Evolutionary conservation across 2,888 invertebrate genomes (phyloP).

Genomic region (Pterostichus niger): DNA sequence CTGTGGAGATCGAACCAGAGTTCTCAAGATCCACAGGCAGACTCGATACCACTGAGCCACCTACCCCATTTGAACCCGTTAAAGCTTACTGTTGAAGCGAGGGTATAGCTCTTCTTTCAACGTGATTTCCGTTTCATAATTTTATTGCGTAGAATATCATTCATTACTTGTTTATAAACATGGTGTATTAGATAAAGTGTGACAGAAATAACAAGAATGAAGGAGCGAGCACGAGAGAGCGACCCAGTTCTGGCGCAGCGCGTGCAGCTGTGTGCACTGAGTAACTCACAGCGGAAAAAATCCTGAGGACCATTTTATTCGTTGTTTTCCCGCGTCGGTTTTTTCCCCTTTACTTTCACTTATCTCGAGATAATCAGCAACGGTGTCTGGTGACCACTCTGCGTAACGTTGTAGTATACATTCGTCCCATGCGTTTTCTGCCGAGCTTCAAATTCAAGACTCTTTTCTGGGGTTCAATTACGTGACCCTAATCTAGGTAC

Average conservation of each 20-base stretch:
- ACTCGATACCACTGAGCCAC: too few relatives aligned
- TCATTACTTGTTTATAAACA: too few relatives aligned
- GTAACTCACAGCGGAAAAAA: slow-evolving; percentile 24
- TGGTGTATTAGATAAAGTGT: too few relatives aligned
- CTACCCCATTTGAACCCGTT: too few relatives aligned
- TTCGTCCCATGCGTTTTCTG: neutral
- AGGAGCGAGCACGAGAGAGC: neutral
- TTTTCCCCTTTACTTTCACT: slow-evolving; percentile 59
- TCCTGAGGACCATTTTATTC: slow-evolving; percentile 46
- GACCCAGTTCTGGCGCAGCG: too few relatives aligned
- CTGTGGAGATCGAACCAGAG: too few relatives aligned
- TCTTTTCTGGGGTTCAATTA: neutral
- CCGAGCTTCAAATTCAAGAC: neutral
- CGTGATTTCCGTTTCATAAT: too few relatives aligned
- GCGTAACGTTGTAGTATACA: neutral
- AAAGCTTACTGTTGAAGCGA: too few relatives aligned
- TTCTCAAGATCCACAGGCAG: too few relatives aligned
- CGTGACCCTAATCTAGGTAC: too few relatives aligned
- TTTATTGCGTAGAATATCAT: neutral
- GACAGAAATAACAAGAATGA: too few relatives aligned
- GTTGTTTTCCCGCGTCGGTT: slow-evolving; percentile 30
- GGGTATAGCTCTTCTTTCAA: too few relatives aligned
- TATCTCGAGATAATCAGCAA: slow-evolving; percentile 58
- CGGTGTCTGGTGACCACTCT: slow-evolving; percentile 50
- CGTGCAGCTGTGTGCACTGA: neutral